Evolutionary conservation across 2,888 invertebrate genomes (phyloP).

Genomic region (Hemithea aestivaria): DNA sequence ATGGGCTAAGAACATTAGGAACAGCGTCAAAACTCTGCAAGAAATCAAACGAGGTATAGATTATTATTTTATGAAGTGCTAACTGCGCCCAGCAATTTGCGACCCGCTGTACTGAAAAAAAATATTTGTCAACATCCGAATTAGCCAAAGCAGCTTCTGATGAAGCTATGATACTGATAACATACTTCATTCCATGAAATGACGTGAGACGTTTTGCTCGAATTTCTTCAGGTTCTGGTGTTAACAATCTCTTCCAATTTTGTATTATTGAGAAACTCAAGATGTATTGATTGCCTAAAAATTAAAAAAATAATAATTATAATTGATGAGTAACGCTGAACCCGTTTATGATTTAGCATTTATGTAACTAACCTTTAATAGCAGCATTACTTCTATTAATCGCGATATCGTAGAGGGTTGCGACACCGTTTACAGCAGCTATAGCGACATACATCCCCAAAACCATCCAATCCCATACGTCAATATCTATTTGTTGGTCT

Average conservation of each 20-base stretch:
- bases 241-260: constrained; percentile 8
- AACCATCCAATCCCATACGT: constrained; percentile 22
- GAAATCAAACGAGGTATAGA: too few species aligned
- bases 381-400: constrained; percentile 20
- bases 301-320: not conserved
- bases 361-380: constrained; percentile 22
- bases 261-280: constrained; percentile 8
- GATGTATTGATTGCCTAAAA: constrained; percentile 11
- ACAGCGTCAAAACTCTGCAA: constrained; percentile 17
- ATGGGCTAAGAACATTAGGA: constrained; percentile 24
- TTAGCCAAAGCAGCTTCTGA: too few species aligned
- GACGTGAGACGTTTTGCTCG: not conserved
- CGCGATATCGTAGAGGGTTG: constrained; percentile 22
- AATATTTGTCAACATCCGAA: too few species aligned
- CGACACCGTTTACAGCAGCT: constrained; percentile 18
- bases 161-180: too few species aligned
- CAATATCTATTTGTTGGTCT: constrained; percentile 10
- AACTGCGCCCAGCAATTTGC: too few species aligned
- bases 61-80: too few species aligned
- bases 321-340: too few species aligned
- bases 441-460: constrained; percentile 16
- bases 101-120: too few species aligned
- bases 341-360: too few species aligned
- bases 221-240: not conserved
- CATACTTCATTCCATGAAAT: too few species aligned